Percentiles rank a stretch among this genome's conserved stretches.
Conservation (phyloP, 2,888 invertebrate genomes). For the Gari tellinella region DNA sequence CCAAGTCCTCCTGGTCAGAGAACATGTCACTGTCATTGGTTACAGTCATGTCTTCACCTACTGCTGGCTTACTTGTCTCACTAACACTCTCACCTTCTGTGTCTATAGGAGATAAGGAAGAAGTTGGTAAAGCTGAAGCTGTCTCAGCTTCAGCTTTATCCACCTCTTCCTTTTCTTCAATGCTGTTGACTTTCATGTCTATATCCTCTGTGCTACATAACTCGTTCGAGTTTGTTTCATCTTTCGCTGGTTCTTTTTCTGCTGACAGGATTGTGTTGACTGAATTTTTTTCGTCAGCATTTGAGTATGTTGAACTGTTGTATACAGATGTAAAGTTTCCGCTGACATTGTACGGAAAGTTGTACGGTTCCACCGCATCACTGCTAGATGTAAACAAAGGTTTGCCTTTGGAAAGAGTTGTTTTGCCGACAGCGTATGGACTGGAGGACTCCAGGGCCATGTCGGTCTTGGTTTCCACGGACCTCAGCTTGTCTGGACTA, state of each 20-base stretch:
- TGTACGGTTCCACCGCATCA: conserved; percentile 38
- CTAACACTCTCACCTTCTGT: neutral
- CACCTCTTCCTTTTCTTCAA: no score
- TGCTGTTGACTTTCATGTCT: no score
- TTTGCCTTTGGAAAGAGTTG: conserved; percentile 34
- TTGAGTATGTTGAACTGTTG: conserved; percentile 35
- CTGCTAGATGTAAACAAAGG: conserved; percentile 42
- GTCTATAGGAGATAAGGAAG: no score
- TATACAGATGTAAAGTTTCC: conserved; percentile 43
- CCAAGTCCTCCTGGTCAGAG: conserved; percentile 70
- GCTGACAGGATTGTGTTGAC: conserved; percentile 1
- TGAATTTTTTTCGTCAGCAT: conserved; percentile 45
- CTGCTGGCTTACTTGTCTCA: neutral
- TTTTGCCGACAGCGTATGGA: conserved; percentile 42
- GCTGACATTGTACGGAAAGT: conserved; percentile 44
- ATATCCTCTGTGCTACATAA: no score
- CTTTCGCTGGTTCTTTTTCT: no score
- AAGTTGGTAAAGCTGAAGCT: no score
- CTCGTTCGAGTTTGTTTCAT: no score
- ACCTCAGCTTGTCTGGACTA: no score
- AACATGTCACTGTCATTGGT: conserved; percentile 12
- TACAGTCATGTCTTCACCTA: conserved; percentile 12
- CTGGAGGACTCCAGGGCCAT: conserved; percentile 60
- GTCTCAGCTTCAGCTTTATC: no score
- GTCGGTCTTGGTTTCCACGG: no score